Conservation (phyloP, 2,888 invertebrate species). For the Therioaphis trifolii region DNA sequence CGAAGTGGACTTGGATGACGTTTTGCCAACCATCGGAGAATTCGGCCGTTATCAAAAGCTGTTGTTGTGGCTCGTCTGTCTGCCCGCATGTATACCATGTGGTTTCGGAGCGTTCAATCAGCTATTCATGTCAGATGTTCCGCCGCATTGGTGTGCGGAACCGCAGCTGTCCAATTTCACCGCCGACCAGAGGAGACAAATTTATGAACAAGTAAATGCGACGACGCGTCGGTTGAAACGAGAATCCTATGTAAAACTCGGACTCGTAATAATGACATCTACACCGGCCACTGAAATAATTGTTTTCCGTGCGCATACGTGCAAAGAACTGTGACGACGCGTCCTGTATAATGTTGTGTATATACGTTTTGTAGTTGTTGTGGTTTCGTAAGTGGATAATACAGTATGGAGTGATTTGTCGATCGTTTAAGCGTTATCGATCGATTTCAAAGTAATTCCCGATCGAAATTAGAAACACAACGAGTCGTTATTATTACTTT, state of each 20-base stretch:
- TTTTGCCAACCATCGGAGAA: slow-evolving; percentile 87
- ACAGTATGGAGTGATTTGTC: too few relatives aligned
- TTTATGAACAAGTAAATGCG: slow-evolving; percentile 69
- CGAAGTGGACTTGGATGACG: slow-evolving; percentile 83
- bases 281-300: background rate
- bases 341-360: too few relatives aligned
- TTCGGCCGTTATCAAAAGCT: slow-evolving; percentile 90
- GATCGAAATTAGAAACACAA: too few relatives aligned
- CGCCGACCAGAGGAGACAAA: slow-evolving; percentile 72
- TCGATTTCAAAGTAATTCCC: too few relatives aligned
- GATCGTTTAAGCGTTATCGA: too few relatives aligned
- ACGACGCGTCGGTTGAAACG: background rate
- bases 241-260: too few relatives aligned
- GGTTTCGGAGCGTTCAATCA: slow-evolving; percentile 94
- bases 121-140: slow-evolving; percentile 89
- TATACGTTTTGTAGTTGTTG: too few relatives aligned
- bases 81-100: slow-evolving; percentile 90
- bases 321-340: too few relatives aligned
- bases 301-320: background rate
- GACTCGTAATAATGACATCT: too few relatives aligned
- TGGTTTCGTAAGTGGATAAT: too few relatives aligned
- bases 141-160: slow-evolving; percentile 85
- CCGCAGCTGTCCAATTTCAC: slow-evolving; percentile 76
- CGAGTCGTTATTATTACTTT: too few relatives aligned
- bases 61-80: slow-evolving; percentile 85